These are phyloP conservation scores for Paguma larvata DNA, from an alignment of 2,797 vertebrate genomes.

Conservation along the genomic window DNA sequence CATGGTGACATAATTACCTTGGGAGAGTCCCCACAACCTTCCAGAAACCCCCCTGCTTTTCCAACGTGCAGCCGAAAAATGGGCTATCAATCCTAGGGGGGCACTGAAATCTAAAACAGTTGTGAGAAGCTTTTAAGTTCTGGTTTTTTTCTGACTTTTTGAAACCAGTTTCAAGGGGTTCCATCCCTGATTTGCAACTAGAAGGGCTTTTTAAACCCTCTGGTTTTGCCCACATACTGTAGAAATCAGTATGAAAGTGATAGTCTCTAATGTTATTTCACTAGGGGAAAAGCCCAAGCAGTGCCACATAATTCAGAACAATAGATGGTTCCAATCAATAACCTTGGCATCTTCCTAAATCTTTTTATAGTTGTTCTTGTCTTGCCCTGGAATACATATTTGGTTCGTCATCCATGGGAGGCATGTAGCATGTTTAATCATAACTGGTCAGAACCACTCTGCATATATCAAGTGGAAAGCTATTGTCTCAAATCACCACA, in stretches of 20 bases:
- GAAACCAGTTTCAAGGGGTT: constrained; percentile 27
- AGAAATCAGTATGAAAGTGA: constrained; percentile 22
- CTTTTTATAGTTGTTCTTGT: constrained; percentile 79
- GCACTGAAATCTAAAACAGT: background rate
- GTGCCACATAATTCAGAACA: constrained; percentile 64
- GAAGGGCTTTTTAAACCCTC: constrained; percentile 2
- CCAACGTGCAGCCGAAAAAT: background rate
- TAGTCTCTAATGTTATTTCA: constrained; percentile 24
- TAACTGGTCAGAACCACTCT: background rate
- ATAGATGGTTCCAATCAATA: constrained; percentile 78
- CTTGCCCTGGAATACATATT: constrained; percentile 71
- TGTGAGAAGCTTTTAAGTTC: constrained; percentile 41
- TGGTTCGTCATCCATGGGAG: constrained; percentile 71
- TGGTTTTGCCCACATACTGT: background rate
- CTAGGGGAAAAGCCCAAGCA: constrained; percentile 58
- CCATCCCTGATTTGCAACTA: constrained; percentile 18
- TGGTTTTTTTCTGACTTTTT: constrained; percentile 20
- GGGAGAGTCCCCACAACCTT: constrained; percentile 51
- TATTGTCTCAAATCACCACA: background rate
- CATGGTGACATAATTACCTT: constrained; percentile 42
- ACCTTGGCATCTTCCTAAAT: constrained; percentile 81
- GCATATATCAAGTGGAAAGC: background rate
- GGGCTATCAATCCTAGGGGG: background rate
- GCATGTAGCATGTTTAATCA: constrained; percentile 43
- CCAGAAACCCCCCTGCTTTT: constrained; percentile 44